Conservation (phyloP, 2,113 vertebrate species). For the Eonycteris spelaea region DNA sequence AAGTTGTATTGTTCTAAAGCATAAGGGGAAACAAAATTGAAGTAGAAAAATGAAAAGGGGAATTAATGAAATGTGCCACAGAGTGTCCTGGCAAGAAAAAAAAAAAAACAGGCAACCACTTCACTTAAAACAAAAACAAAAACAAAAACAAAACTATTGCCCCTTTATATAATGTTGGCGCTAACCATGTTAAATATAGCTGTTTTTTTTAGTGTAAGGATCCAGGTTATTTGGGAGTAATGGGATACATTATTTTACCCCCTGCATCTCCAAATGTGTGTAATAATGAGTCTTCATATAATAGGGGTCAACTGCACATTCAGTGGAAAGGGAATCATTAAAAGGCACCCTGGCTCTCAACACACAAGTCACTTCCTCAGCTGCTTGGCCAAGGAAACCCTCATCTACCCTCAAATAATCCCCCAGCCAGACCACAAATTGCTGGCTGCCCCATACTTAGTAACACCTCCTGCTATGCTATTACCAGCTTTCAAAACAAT, state of each 20-base stretch:
- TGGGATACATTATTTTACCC: conserved; percentile 22
- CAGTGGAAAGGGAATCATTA: conserved; percentile 60
- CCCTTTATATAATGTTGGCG: conserved; percentile 7
- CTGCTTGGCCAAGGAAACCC: conserved; percentile 56
- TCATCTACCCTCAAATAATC: conserved; percentile 68
- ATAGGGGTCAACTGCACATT: conserved; percentile 38
- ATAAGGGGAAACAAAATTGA: conserved; percentile 13
- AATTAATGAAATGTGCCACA: conserved; percentile 30
- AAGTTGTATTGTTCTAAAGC: conserved; percentile 16
- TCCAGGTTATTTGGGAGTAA: background rate
- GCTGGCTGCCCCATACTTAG: conserved; percentile 60
- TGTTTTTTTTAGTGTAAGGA: conserved; percentile 32
- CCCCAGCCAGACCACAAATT: conserved; percentile 67
- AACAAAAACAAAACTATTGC: background rate
- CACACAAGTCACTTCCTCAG: conserved; percentile 61
- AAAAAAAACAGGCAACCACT: background rate
- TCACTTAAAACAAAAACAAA: background rate
- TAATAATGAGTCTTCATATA: conserved; percentile 49
- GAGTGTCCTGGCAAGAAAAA: background rate
- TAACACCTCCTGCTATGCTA: conserved; percentile 57
- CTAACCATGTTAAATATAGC: background rate
- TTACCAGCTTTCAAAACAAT: conserved; percentile 46
- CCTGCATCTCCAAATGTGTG: conserved; percentile 27
- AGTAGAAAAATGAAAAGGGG: conserved; percentile 8
- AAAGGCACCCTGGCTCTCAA: conserved; percentile 62